Conservation (phyloP, 2,113 vertebrate species). For the Dolichotis patagonum region DNA sequence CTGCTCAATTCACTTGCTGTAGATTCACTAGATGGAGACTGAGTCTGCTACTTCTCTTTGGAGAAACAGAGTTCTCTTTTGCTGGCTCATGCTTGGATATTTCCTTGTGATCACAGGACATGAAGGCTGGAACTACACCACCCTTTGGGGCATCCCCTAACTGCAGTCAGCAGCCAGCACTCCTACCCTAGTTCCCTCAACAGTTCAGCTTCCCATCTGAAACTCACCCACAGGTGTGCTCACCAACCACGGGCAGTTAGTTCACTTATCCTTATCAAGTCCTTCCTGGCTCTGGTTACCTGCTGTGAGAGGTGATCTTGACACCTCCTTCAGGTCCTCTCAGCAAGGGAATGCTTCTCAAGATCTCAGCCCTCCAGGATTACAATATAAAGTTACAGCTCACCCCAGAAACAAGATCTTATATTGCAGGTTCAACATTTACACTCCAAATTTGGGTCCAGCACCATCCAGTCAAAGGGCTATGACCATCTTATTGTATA, state of each 20-base stretch:
- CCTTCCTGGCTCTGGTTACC: constrained; percentile 27
- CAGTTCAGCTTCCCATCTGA: neutral
- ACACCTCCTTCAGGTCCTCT: neutral
- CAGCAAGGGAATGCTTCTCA: neutral
- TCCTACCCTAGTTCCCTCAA: neutral
- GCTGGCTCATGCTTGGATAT: neutral
- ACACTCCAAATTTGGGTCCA: constrained; percentile 1
- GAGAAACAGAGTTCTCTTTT: neutral
- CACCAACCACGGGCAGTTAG: neutral
- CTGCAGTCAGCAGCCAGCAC: neutral
- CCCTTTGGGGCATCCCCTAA: neutral
- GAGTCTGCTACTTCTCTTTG: neutral
- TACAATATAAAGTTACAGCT: constrained; percentile 57
- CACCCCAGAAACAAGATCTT: constrained; percentile 22
- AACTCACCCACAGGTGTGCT: neutral
- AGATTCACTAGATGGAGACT: neutral
- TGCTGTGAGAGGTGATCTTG: neutral
- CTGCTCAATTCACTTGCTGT: neutral
- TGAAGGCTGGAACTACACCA: neutral
- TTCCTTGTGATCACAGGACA: neutral
- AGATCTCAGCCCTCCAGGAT: neutral
- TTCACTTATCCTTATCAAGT: constrained; percentile 22
- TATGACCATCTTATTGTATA: neutral
- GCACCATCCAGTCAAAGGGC: neutral
- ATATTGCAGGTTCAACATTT: neutral